Evolutionary conservation across 2,113 vertebrate genomes (phyloP).

Genomic region (Thomomys bottae): DNA sequence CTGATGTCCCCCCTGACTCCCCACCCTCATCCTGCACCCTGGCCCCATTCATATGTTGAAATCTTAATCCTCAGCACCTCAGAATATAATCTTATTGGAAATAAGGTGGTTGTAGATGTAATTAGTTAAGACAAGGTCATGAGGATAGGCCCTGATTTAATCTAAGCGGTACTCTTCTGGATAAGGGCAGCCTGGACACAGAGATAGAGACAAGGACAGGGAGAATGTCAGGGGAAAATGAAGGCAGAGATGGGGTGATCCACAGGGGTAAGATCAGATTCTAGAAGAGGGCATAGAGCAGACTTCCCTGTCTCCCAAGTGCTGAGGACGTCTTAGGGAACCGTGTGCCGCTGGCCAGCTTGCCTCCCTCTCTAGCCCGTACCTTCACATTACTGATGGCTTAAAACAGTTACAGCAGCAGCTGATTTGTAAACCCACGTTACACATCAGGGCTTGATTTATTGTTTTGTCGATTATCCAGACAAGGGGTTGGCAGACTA

Average conservation of each 20-base stretch:
- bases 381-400: background rate
- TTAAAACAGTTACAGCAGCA: background rate
- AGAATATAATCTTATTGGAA: background rate
- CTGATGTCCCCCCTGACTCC: background rate
- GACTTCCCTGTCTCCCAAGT: background rate
- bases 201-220: too few species aligned
- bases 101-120: background rate
- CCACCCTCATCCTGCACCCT: too few species aligned
- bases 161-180: background rate
- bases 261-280: background rate
- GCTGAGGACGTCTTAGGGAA: accelerated
- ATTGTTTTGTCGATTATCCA: constrained; percentile 13
- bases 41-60: background rate
- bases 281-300: too few species aligned
- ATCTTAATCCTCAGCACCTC: background rate
- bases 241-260: background rate
- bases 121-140: constrained; percentile 3
- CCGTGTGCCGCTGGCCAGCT: accelerated
- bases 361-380: accelerated
- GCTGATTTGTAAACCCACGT: background rate
- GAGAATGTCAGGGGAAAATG: background rate
- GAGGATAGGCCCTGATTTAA: background rate
- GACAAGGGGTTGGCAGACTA: constrained; percentile 22
- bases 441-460: constrained; percentile 12
- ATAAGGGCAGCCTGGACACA: background rate